Percentiles rank a stretch among this genome's conserved stretches.
Conservation (phyloP, 2,797 vertebrate species). For the Dipus sagitta region DNA sequence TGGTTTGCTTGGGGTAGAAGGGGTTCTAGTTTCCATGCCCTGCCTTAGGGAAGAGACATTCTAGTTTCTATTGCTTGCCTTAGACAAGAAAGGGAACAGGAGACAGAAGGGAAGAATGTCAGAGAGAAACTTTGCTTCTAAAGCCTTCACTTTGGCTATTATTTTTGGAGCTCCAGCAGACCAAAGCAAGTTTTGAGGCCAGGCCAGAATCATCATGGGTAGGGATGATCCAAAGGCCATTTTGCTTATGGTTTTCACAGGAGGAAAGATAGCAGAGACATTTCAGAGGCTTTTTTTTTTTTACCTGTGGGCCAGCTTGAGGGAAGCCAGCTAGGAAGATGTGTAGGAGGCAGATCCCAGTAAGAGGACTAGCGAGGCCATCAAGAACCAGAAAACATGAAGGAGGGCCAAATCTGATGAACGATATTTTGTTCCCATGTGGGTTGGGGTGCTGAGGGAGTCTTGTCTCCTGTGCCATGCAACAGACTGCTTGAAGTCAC, state of each 20-base stretch:
- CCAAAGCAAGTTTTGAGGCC: conserved; percentile 37
- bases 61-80: not conserved
- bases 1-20: not conserved
- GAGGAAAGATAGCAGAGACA: not conserved
- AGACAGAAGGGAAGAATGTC: not conserved
- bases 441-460: not conserved
- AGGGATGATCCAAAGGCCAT: not conserved
- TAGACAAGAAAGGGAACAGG: not conserved
- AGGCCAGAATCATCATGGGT: not conserved
- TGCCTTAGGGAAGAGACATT: not conserved
- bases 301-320: not conserved
- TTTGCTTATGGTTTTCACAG: not conserved
- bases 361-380: not conserved
- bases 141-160: not conserved
- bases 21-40: not conserved
- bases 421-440: conserved; percentile 16
- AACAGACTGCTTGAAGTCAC: not conserved
- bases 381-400: not conserved
- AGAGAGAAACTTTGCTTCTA: not conserved
- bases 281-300: conserved; percentile 46
- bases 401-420: conserved; percentile 12
- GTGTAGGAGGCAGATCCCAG: not conserved
- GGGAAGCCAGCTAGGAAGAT: not conserved
- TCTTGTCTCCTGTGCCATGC: not conserved
- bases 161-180: not conserved